Conservation (phyloP, 2,888 invertebrate genomes). For the Hecatera dysodea region DNA sequence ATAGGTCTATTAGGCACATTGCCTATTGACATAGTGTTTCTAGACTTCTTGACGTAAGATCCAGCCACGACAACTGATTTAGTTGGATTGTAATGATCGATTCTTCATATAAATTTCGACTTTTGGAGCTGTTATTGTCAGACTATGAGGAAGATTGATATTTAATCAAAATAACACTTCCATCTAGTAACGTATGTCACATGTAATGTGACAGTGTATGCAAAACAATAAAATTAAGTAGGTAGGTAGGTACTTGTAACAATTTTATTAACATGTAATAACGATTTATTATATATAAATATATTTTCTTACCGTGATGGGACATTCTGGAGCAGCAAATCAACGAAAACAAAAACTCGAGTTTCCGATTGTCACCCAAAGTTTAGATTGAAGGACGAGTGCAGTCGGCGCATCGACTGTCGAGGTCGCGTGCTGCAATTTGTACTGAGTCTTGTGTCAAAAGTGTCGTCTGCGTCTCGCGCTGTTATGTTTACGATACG, state of each 20-base stretch:
- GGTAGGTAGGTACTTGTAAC: no score
- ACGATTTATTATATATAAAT: no score
- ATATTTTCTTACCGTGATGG: conserved; percentile 43
- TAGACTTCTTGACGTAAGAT: conserved; percentile 1
- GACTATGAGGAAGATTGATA: no score
- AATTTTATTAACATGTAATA: no score
- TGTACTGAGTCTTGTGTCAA: conserved; percentile 12
- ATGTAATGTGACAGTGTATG: no score
- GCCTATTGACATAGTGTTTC: conserved; percentile 12
- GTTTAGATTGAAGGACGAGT: conserved; percentile 11
- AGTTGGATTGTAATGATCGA: background rate
- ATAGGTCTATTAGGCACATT: no score
- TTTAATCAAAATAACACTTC: background rate
- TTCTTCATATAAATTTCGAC: background rate
- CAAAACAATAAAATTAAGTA: no score
- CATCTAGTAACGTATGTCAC: background rate
- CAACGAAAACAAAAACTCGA: background rate
- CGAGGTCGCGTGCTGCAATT: conserved; percentile 23
- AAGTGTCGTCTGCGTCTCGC: conserved; percentile 6
- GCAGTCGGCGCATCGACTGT: conserved; percentile 7
- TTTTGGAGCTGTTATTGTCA: background rate
- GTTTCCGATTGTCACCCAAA: conserved; percentile 11
- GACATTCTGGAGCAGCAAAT: conserved; percentile 29
- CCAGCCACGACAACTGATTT: background rate
- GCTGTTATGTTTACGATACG: conserved; percentile 19